Evolutionary conservation across 2,113 vertebrate genomes (phyloP).

Genomic region (Tyrannus savana): DNA sequence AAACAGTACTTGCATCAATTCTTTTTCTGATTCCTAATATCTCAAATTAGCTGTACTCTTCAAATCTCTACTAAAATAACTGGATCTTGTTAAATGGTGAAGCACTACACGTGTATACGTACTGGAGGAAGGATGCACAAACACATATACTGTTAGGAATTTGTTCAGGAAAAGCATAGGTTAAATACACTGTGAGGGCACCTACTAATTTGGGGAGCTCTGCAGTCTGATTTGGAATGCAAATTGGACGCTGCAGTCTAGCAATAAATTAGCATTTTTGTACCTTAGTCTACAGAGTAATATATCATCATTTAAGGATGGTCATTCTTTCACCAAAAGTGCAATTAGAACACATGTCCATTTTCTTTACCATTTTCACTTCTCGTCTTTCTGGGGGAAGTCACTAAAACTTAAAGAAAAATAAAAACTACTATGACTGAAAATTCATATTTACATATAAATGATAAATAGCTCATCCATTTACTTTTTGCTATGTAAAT

Average conservation of each 20-base stretch:
- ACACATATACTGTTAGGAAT: not conserved
- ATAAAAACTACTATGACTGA: not conserved
- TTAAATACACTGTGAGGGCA: constrained; percentile 45
- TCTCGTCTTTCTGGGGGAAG: not conserved
- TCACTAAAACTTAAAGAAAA: not conserved
- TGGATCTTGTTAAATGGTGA: not conserved
- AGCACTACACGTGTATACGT: not conserved
- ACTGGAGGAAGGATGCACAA: not conserved
- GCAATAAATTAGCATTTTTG: constrained; percentile 72
- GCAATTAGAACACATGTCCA: not conserved
- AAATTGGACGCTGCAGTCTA: constrained; percentile 73
- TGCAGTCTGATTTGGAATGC: constrained; percentile 77
- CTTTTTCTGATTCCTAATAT: not conserved
- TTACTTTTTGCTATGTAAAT: not conserved
- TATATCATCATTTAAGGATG: not conserved
- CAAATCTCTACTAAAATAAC: not conserved
- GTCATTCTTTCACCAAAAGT: not conserved
- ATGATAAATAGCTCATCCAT: not conserved
- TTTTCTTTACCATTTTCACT: not conserved
- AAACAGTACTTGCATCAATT: not conserved
- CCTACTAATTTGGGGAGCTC: constrained; percentile 48
- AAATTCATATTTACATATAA: not conserved
- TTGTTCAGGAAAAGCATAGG: constrained; percentile 26
- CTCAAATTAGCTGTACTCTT: not conserved
- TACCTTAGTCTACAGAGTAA: constrained; percentile 47